phyloP scores from a whole-genome alignment of 1,140 invertebrate genomes.

The Ooceraea biroi region DNA sequence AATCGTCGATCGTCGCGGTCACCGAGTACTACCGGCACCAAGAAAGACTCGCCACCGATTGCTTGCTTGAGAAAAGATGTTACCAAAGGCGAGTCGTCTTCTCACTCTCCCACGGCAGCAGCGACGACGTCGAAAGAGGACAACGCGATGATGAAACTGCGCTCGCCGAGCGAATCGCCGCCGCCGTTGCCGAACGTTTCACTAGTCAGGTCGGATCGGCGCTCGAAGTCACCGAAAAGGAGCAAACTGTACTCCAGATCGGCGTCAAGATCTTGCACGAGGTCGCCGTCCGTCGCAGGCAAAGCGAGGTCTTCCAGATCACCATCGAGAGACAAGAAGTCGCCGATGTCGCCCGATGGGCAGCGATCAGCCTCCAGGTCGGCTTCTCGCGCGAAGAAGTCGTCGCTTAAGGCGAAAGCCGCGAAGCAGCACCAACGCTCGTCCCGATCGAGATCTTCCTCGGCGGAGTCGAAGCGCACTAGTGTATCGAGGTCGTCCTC shows the following conservation, averaged over 20 bases:
- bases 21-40: conserved; percentile 22
- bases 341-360: conserved; percentile 56
- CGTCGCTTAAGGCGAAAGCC: conserved; percentile 5
- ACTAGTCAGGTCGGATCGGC: conserved; percentile 27
- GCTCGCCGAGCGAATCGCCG: conserved; percentile 74
- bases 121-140: not conserved
- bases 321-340: conserved; percentile 65
- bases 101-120: conserved; percentile 11
- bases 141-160: conserved; percentile 52
- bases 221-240: conserved; percentile 57
- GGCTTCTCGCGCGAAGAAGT: conserved; percentile 60
- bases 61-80: conserved; percentile 57
- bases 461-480: conserved; percentile 65
- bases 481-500: conserved; percentile 76
- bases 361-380: conserved; percentile 56
- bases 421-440: conserved; percentile 54
- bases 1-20: conserved; percentile 55
- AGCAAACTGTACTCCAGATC: conserved; percentile 78
- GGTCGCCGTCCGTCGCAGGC: conserved; percentile 66
- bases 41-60: conserved; percentile 66
- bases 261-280: conserved; percentile 77
- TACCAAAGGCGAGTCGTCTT: conserved; percentile 6
- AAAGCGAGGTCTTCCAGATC: conserved; percentile 74
- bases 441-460: conserved; percentile 70
- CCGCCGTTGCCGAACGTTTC: conserved; percentile 50